Evolutionary conservation across 1,140 invertebrate genomes (phyloP).

Genomic region (Heliconius hermathena): DNA sequence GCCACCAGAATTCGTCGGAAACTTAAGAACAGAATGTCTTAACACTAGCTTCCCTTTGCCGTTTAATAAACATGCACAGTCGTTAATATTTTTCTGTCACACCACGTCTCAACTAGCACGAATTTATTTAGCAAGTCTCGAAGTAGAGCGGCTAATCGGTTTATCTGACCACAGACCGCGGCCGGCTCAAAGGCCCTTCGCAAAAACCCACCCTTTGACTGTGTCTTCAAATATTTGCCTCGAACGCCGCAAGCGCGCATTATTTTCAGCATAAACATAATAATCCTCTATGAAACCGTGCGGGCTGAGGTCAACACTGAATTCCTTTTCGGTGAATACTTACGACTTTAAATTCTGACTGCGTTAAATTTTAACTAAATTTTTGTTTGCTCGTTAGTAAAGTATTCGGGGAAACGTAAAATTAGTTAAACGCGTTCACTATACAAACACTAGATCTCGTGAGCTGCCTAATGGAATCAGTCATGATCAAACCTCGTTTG

Average conservation of each 20-base stretch:
- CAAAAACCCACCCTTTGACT: constrained; percentile 78
- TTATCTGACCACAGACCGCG: constrained; percentile 73
- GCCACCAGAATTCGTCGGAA: too few species aligned
- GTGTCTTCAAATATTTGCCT: constrained; percentile 76
- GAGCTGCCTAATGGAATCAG: constrained; percentile 52
- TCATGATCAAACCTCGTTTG: constrained; percentile 57
- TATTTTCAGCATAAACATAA: constrained; percentile 78
- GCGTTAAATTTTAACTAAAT: constrained; percentile 37
- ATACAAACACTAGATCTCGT: constrained; percentile 22
- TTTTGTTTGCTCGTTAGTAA: constrained; percentile 36
- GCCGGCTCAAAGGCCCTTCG: constrained; percentile 66
- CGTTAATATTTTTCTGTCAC: background rate
- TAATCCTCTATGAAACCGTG: constrained; percentile 66
- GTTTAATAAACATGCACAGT: background rate
- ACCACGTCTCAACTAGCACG: background rate
- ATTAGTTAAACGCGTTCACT: constrained; percentile 31
- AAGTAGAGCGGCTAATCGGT: constrained; percentile 63
- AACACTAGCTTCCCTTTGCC: too few species aligned
- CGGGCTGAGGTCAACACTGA: constrained; percentile 42
- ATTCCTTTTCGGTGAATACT: constrained; percentile 41
- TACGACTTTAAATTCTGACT: constrained; percentile 36
- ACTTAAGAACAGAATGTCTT: too few species aligned
- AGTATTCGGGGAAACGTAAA: constrained; percentile 30
- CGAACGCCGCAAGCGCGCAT: constrained; percentile 71
- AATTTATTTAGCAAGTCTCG: constrained; percentile 21